These are phyloP conservation scores for Zaprionus gabonicus DNA, from an alignment of 1,140 invertebrate species.

Conservation along the genomic window DNA sequence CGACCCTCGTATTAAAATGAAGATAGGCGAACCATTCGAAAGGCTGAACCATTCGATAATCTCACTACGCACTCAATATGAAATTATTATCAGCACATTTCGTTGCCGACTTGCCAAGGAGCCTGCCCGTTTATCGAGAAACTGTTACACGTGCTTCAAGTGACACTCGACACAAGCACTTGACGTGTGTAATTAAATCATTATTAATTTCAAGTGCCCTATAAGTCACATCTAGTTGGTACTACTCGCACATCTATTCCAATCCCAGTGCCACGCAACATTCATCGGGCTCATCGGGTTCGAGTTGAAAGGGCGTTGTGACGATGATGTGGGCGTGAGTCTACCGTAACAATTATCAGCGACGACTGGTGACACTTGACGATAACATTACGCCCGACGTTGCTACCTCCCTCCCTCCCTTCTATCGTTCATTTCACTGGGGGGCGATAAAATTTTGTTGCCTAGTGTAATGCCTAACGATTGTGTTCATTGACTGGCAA, in stretches of 20 bases:
- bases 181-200: constrained; percentile 65
- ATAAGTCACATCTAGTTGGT: constrained; percentile 21
- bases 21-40: neutral
- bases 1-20: too few relatives aligned
- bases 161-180: constrained; percentile 27
- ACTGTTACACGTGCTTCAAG: constrained; percentile 19
- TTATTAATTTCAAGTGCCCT: constrained; percentile 41
- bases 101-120: neutral
- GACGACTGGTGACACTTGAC: constrained; percentile 69
- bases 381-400: constrained; percentile 44
- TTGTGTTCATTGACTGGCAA: constrained; percentile 75
- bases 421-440: constrained; percentile 3
- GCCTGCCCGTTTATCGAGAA: neutral
- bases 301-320: constrained; percentile 1
- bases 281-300: constrained; percentile 1
- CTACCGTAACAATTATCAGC: constrained; percentile 66
- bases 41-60: neutral
- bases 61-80: neutral
- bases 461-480: constrained; percentile 72
- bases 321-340: constrained; percentile 48
- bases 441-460: constrained; percentile 77
- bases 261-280: neutral
- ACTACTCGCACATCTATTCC: constrained; percentile 1
- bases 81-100: constrained; percentile 2
- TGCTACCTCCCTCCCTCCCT: neutral